These are phyloP conservation scores for Acropternis orthonyx DNA, from an alignment of 2,797 vertebrate genomes.

Conservation along the genomic window DNA sequence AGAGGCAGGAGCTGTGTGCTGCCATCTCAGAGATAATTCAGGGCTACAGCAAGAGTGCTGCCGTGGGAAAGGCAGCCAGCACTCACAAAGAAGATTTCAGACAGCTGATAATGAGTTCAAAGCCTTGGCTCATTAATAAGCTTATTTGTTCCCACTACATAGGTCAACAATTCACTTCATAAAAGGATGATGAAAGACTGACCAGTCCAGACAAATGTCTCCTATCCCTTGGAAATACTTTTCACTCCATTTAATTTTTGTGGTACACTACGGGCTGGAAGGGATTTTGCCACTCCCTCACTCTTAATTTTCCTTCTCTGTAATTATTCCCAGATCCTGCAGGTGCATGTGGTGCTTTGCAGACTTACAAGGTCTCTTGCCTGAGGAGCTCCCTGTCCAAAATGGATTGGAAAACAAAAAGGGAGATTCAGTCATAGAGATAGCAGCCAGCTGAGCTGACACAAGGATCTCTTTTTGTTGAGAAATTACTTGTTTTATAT, in stretches of 20 bases:
- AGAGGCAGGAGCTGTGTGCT: neutral
- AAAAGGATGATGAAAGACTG: slow-evolving; percentile 49
- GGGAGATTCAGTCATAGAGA: neutral
- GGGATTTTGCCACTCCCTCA: slow-evolving; percentile 43
- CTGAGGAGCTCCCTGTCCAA: neutral
- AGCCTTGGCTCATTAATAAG: slow-evolving; percentile 18
- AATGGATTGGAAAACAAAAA: neutral
- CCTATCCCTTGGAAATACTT: slow-evolving; percentile 19
- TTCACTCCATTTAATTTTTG: slow-evolving; percentile 18
- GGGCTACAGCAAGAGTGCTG: slow-evolving; percentile 1
- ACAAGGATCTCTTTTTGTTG: neutral
- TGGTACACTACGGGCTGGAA: neutral
- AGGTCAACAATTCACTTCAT: slow-evolving; percentile 51
- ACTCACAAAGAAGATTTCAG: slow-evolving; percentile 49
- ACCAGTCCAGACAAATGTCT: slow-evolving; percentile 56
- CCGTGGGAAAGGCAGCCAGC: slow-evolving; percentile 3
- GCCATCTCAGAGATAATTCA: neutral
- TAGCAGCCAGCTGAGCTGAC: neutral
- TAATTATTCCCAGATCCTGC: slow-evolving; percentile 21
- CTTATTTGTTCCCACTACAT: slow-evolving; percentile 33
- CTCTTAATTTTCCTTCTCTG: slow-evolving; percentile 36
- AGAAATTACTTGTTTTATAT: neutral
- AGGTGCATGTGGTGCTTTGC: neutral
- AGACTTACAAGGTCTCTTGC: neutral
- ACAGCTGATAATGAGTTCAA: slow-evolving; percentile 53